A percentile compares a stretch with the other conserved stretches of the same genome.
Evolutionary conservation across 1,140 invertebrate genomes (phyloP).

Genomic region (Drosophila seguyi): DNA sequence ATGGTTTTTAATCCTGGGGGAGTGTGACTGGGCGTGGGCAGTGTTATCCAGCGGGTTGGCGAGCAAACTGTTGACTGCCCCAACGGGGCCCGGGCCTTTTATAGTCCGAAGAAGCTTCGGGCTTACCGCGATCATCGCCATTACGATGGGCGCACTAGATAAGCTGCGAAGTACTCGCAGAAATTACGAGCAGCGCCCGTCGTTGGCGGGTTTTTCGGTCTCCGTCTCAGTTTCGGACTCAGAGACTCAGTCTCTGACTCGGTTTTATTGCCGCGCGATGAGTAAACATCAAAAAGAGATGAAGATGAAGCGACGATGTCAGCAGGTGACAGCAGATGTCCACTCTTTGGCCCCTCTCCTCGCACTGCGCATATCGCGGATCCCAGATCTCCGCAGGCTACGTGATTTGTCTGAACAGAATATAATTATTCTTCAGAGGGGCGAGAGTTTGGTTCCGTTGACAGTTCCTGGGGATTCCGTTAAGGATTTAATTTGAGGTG

Average conservation of each 20-base stretch:
- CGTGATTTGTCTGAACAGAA: conserved; percentile 64
- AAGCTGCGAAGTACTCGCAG: conserved; percentile 64
- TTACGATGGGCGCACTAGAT: conserved; percentile 84
- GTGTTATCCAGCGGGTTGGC: conserved; percentile 49
- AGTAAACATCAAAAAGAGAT: conserved; percentile 76
- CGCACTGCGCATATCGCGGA: conserved; percentile 17
- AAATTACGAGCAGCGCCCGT: conserved; percentile 70
- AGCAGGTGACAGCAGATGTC: conserved; percentile 71
- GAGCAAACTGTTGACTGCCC: conserved; percentile 68
- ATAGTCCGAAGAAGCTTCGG: conserved; percentile 62
- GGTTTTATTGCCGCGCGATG: conserved; percentile 71
- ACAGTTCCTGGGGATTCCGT: conserved; percentile 42
- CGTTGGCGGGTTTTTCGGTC: conserved; percentile 49
- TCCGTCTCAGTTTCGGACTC: conserved; percentile 35
- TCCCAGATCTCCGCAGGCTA: conserved; percentile 57
- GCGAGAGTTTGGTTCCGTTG: conserved; percentile 64
- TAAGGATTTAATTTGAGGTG: conserved; percentile 49
- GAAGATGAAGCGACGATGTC: conserved; percentile 73
- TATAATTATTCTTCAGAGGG: conserved; percentile 44
- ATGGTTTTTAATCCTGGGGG: conserved; percentile 53
- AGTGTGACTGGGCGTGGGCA: conserved; percentile 26
- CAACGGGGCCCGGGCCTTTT: conserved; percentile 53
- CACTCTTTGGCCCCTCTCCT: conserved; percentile 21
- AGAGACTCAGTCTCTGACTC: conserved; percentile 47
- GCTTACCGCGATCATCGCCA: conserved; percentile 56